These are phyloP conservation scores for Carassius carassius DNA, from an alignment of 2,113 vertebrate species.

Conservation along the genomic window DNA sequence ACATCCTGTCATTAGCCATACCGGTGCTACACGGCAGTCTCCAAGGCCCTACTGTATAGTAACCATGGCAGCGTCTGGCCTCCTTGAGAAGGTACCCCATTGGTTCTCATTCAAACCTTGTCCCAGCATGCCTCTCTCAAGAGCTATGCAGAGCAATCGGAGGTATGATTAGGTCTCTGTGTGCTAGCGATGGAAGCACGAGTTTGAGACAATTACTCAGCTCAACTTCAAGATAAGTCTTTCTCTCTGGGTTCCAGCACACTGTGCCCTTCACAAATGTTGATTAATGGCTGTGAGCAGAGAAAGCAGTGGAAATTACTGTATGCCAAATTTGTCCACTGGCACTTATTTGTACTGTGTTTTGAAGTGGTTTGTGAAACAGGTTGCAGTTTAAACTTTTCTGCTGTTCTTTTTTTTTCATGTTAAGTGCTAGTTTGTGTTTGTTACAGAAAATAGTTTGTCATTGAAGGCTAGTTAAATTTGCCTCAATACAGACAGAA, in stretches of 20 bases:
- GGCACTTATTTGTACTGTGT: conserved; percentile 39
- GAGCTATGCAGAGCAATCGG: conserved; percentile 38
- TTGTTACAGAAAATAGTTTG: background rate
- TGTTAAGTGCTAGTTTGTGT: background rate
- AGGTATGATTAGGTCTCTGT: conserved; percentile 46
- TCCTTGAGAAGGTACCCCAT: conserved; percentile 22
- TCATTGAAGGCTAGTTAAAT: background rate
- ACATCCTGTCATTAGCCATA: conserved; percentile 10
- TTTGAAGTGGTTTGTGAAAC: conserved; percentile 40
- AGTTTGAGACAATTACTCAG: conserved; percentile 41
- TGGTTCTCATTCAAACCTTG: conserved; percentile 36
- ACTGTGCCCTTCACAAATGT: conserved; percentile 21
- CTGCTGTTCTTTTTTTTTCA: background rate
- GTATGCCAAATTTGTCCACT: conserved; percentile 33
- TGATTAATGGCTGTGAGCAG: conserved; percentile 41
- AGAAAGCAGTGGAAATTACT: conserved; percentile 44
- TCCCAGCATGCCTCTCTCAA: conserved; percentile 50
- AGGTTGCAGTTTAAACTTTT: conserved; percentile 33
- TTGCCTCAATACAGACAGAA: background rate
- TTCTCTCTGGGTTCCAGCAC: conserved; percentile 16
- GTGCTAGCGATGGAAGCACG: conserved; percentile 42
- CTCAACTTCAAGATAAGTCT: conserved; percentile 19
- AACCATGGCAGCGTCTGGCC: conserved; percentile 44
- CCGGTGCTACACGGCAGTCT: background rate
- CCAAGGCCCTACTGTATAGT: conserved; percentile 37